Evolutionary conservation across 2,113 vertebrate genomes (phyloP), one percentile per base, ranked within the genome.

Genomic region (Struthio camelus): DNA sequence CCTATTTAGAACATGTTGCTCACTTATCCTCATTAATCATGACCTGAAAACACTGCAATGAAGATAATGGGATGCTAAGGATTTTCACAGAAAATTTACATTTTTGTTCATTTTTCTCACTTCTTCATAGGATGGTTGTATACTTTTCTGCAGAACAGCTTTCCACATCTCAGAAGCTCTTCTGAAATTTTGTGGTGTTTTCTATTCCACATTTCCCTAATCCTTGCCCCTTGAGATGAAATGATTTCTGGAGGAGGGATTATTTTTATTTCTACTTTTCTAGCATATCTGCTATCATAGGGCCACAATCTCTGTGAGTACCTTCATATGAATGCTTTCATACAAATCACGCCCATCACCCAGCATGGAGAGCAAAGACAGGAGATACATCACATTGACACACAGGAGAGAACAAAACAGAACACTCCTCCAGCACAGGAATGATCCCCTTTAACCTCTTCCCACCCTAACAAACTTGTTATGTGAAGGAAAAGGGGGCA

Each of bases 1-100:
- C 56, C 64, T 25, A 27, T 56, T 66, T 70, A 61, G 36, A 77
- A 44, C 25, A 75, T 5, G 54, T 19, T 67, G n/a, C 14, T 90
- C 19, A 81, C 48, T 77, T 30, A 24, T 40, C 59, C 30, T 78
- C 66, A 87, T 4, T 19, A 79, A 72, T 50, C 40, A 42, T 32
- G 69, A 86, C 51, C 81, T 72, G 79, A 92, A 94, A 92, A 95
- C 70, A 80, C 23, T 93, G 84, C 81, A 96, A 95, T 95, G 83
- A 86, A 85, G 58, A 92, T 79, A 88, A 78, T 8, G 11, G 32
- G 34, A 95, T 89, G 75, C 30, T 90, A 13, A 16, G 13, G 28
- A 76, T 91, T 92, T 94, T 71, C 70, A 67, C 22, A 40, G 36
- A 53, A 86, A 78, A 65, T 44, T 11, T 50, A 92, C 53, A 36